Conservation (phyloP, 2,888 invertebrate species). For the Ochropleura leucogaster region DNA sequence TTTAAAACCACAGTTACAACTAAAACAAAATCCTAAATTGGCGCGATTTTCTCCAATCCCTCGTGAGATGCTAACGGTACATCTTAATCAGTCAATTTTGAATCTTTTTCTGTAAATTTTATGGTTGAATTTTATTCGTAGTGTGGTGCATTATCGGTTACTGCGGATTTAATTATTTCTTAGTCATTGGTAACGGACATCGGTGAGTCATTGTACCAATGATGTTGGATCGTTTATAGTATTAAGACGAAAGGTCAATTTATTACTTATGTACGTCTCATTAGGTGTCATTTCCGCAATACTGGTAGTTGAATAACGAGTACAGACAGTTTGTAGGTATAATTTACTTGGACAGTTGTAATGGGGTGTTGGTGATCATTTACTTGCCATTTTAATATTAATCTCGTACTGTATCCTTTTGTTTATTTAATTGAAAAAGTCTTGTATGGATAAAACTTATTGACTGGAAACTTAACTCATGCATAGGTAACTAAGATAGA, state of each 20-base stretch:
- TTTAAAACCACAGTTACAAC: constrained; percentile 73
- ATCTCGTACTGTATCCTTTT: constrained; percentile 5
- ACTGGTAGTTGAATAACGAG: constrained; percentile 29
- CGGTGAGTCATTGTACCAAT: constrained; percentile 80
- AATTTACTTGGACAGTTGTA: constrained; percentile 37
- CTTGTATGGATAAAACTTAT: background rate
- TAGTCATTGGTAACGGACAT: constrained; percentile 86
- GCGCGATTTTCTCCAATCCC: constrained; percentile 79
- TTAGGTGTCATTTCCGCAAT: constrained; percentile 56
- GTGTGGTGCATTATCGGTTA: constrained; percentile 75
- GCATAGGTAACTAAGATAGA: background rate
- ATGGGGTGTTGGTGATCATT: constrained; percentile 32
- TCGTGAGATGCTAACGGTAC: constrained; percentile 80
- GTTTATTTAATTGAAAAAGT: constrained; percentile 21
- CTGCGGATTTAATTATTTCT: constrained; percentile 86
- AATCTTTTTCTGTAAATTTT: constrained; percentile 68
- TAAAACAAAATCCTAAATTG: constrained; percentile 85
- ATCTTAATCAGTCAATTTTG: constrained; percentile 59
- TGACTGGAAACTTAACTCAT: background rate
- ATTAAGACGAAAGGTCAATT: constrained; percentile 54
- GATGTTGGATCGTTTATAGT: constrained; percentile 63
- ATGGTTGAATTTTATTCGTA: constrained; percentile 70
- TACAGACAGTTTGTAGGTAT: constrained; percentile 36
- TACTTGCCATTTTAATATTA: constrained; percentile 45
- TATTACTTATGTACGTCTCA: constrained; percentile 40